phyloP scores from a whole-genome alignment of 2,113 vertebrate species.

The Pomatostomus ruficeps region DNA sequence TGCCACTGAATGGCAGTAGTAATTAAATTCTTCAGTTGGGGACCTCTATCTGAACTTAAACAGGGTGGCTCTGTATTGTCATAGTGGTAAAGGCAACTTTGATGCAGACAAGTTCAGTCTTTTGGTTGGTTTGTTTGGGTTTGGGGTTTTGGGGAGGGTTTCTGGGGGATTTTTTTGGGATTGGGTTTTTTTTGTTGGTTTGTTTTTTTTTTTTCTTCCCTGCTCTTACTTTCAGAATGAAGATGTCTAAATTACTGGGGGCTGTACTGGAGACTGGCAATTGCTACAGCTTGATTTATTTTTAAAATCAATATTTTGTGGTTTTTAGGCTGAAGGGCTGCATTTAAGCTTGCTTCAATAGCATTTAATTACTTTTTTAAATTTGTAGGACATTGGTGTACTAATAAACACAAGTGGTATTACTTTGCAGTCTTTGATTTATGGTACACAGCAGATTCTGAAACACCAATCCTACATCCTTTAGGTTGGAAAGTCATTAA shows the following conservation, averaged over 20 bases:
- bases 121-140: background rate
- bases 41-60: slow-evolving; percentile 7
- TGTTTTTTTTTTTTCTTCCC: background rate
- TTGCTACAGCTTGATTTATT: slow-evolving; percentile 54
- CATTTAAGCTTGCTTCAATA: slow-evolving; percentile 62
- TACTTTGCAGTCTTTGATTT: slow-evolving; percentile 58
- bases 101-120: background rate
- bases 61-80: background rate
- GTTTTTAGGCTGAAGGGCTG: slow-evolving; percentile 56
- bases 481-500: slow-evolving; percentile 74
- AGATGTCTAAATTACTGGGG: slow-evolving; percentile 26
- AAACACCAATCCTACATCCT: slow-evolving; percentile 74
- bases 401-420: slow-evolving; percentile 61
- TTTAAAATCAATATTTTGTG: slow-evolving; percentile 51
- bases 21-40: background rate
- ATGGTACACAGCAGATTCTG: slow-evolving; percentile 74
- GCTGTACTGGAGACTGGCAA: slow-evolving; percentile 15
- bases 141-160: background rate
- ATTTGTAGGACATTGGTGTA: slow-evolving; percentile 58
- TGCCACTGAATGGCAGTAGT: slow-evolving; percentile 18
- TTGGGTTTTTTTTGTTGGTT: background rate
- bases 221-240: slow-evolving; percentile 25
- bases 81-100: slow-evolving; percentile 25
- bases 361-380: slow-evolving; percentile 56
- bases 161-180: background rate